A percentile compares a stretch with the other conserved stretches of the same genome.
phyloP scores from a whole-genome alignment of 2,797 vertebrate genomes.

The Tolypeutes matacus region DNA sequence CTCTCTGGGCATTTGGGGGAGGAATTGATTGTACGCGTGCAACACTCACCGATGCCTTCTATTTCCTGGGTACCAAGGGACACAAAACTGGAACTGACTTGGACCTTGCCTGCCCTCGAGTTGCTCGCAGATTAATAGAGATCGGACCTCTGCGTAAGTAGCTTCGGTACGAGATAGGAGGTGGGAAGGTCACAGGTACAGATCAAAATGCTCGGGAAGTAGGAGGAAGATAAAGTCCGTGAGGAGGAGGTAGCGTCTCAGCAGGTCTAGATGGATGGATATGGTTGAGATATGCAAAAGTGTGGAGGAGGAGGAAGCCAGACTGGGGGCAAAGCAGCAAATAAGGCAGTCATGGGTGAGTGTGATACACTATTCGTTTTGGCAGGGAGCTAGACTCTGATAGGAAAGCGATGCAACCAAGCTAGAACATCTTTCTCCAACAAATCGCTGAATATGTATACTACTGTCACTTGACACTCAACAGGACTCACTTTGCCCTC shows the following conservation, averaged over 20 bases:
- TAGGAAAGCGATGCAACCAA: slow-evolving; percentile 5
- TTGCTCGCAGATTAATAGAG: slow-evolving; percentile 43
- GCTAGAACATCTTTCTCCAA: neutral
- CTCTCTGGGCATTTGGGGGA: neutral
- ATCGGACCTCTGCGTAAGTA: slow-evolving; percentile 73
- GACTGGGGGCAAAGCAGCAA: slow-evolving; percentile 17
- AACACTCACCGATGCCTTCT: slow-evolving; percentile 38
- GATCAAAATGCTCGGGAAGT: slow-evolving; percentile 33
- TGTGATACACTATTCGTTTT: neutral
- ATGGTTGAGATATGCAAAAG: neutral
- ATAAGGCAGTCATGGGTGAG: neutral
- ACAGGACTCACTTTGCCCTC: neutral
- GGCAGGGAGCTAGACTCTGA: neutral
- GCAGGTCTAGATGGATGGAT: neutral
- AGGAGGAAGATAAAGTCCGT: neutral
- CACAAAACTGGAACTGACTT: slow-evolving; percentile 47
- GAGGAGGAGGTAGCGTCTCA: slow-evolving; percentile 35
- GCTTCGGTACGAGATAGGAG: neutral
- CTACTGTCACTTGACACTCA: slow-evolving; percentile 7
- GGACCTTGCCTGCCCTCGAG: slow-evolving; percentile 27
- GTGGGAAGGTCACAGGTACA: slow-evolving; percentile 10
- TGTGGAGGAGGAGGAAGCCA: neutral
- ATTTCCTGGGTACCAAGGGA: slow-evolving; percentile 8
- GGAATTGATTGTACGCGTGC: neutral
- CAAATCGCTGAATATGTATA: slow-evolving; percentile 12